Base-by-base conservation (phyloP, 2,113 vertebrate species). In the Chrysemys picta region DNA sequence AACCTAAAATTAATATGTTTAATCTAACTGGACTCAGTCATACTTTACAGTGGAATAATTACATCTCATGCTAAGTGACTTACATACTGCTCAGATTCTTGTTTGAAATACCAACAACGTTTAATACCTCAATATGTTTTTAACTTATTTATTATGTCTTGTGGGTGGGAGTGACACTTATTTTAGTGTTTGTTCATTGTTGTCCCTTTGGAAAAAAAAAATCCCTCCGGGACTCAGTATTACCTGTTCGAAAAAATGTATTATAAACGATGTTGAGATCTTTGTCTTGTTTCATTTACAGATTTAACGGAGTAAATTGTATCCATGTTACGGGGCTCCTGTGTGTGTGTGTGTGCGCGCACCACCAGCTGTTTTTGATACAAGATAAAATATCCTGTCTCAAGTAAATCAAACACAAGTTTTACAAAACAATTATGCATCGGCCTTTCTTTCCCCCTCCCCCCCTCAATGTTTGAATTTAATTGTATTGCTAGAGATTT, bases 181-280 rank as follows among this genome's bases (percentile, higher is more conserved):
- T 29, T 11, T 90, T 47, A 12, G 49, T 82, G 27, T 62, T 45
- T 80, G 45, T 50, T 76, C 29, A 1, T 79, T 10, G 75, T 81
- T 52, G 38, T 49, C 76, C 78, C 1, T 86, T 76, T 19, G 65
- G 59, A 8, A 2, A 69, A 72, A 85, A 87, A 89, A 65, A 31
- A 57, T 80, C 25, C 13, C 84, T 85, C 42, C 56, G 13, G 86
- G 86, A 80, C 42, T 91, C 29, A 86, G 76, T 47, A 78, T 59
- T 96, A 89, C 91, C 93, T 93, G 96, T 7, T 94, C 95, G 95
- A 97, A 92, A 97, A 89, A 94, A 94, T 96, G 95, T 95, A 93
- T 96, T 95, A 79, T 21, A 12, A 25, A 31, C 90, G 87, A 59
- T 86, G 94, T 95, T 91, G 84, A 57, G 88, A 90, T 65, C 87